A percentile compares a stretch with the other conserved stretches of the same genome.
These are phyloP conservation scores for Uria aalge DNA, from an alignment of 2,113 vertebrate species.

Conservation along the genomic window DNA sequence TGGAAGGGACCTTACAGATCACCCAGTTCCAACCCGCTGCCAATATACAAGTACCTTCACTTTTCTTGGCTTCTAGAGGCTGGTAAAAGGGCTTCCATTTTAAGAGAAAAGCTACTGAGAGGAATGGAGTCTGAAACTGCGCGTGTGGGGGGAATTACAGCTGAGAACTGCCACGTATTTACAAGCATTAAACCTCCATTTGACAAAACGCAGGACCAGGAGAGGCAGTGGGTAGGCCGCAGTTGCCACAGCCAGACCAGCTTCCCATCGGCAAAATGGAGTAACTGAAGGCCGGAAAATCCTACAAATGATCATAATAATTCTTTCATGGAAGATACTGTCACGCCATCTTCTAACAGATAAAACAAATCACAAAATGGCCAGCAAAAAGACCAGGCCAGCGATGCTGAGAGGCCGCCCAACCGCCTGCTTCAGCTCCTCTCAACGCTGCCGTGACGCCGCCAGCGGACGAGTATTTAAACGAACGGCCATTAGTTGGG, in stretches of 20 bases:
- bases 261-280: neutral
- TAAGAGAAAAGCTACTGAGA: neutral
- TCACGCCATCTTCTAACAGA: neutral
- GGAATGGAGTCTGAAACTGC: neutral
- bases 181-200: neutral
- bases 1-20: neutral
- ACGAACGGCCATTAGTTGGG: neutral
- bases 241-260: neutral
- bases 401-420: neutral
- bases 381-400: neutral
- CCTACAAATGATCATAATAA: neutral
- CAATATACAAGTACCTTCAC: neutral
- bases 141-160: neutral
- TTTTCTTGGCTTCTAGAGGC: neutral
- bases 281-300: neutral
- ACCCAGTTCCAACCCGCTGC: neutral
- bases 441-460: fast-evolving
- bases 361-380: neutral
- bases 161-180: neutral
- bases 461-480: neutral
- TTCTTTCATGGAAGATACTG: neutral
- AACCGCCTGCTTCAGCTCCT: neutral
- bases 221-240: neutral
- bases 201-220: neutral
- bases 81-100: neutral